Evolutionary conservation across 2,113 vertebrate species (phyloP).

Genomic region (Xiphorhynchus elegans): DNA sequence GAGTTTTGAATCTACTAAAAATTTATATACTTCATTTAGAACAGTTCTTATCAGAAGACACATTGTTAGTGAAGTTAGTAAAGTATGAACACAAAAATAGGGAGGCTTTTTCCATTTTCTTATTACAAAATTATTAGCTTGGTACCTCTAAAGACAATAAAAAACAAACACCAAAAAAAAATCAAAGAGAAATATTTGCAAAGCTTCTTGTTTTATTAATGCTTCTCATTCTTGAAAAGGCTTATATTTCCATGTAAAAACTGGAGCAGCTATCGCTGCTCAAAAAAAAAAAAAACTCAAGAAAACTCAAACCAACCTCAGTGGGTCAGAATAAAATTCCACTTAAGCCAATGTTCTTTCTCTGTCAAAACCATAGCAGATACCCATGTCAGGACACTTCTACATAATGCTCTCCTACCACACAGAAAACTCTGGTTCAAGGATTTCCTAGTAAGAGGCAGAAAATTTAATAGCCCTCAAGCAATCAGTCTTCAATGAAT

Average conservation of each 20-base stretch:
- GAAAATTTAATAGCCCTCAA: not conserved
- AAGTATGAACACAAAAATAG: not conserved
- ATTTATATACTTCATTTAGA: not conserved
- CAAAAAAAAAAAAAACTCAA: not conserved
- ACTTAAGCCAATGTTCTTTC: not conserved
- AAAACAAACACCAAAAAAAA: not conserved
- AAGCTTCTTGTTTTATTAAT: not conserved
- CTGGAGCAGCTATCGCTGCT: not conserved
- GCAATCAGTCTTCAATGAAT: not conserved
- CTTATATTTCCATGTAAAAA: not conserved
- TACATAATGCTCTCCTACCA: not conserved
- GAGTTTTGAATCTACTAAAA: not conserved
- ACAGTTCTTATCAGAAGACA: not conserved
- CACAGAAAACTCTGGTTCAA: not conserved
- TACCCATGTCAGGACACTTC: not conserved
- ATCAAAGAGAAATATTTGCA: fast-evolving
- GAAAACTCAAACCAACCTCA: not conserved
- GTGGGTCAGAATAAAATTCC: not conserved
- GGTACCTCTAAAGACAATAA: not conserved
- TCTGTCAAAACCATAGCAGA: not conserved
- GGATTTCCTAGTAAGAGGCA: not conserved
- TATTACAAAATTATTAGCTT: not conserved
- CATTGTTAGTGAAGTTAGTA: not conserved
- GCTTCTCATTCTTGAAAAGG: not conserved
- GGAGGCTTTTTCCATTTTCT: not conserved